These are phyloP conservation scores for Australoheros scitulus DNA, from an alignment of 2,113 vertebrate species.

Conservation along the genomic window DNA sequence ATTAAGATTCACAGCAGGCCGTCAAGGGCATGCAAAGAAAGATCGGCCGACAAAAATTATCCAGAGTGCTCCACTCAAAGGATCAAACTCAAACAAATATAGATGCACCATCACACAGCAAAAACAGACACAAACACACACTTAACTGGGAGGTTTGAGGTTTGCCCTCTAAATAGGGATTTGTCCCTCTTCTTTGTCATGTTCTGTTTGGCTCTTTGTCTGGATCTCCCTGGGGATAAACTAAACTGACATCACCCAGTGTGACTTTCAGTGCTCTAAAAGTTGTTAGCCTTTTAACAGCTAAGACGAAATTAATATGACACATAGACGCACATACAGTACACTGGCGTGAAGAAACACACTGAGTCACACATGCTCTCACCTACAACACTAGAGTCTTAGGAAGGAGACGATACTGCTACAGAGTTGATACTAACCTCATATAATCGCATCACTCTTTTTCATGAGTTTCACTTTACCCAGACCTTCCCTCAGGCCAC, in stretches of 20 bases:
- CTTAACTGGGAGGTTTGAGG: conserved; percentile 18
- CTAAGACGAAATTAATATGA: conserved; percentile 33
- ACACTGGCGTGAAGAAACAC: conserved; percentile 2
- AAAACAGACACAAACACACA: conserved; percentile 3
- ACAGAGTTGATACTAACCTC: not conserved
- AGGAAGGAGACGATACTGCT: not conserved
- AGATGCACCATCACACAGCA: conserved; percentile 11
- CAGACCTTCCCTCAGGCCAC: not conserved
- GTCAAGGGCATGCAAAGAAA: conserved; percentile 67
- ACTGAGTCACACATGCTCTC: not conserved
- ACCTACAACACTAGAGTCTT: not conserved
- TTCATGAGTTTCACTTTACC: not conserved
- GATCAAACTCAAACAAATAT: conserved; percentile 43
- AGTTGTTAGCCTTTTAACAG: conserved; percentile 47
- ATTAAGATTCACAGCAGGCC: conserved; percentile 68
- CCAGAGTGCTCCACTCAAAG: conserved; percentile 36
- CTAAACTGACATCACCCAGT: conserved; percentile 19
- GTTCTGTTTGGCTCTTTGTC: conserved; percentile 22
- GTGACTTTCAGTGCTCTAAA: conserved; percentile 41
- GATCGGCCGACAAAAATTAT: conserved; percentile 37
- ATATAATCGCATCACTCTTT: not conserved
- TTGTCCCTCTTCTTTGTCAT: conserved; percentile 32
- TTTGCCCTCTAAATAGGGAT: conserved; percentile 33
- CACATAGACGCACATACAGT: not conserved
- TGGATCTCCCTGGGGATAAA: conserved; percentile 31